Base-by-base conservation (phyloP, 1,140 invertebrate genomes). In the Anoplophora glabripennis region DNA sequence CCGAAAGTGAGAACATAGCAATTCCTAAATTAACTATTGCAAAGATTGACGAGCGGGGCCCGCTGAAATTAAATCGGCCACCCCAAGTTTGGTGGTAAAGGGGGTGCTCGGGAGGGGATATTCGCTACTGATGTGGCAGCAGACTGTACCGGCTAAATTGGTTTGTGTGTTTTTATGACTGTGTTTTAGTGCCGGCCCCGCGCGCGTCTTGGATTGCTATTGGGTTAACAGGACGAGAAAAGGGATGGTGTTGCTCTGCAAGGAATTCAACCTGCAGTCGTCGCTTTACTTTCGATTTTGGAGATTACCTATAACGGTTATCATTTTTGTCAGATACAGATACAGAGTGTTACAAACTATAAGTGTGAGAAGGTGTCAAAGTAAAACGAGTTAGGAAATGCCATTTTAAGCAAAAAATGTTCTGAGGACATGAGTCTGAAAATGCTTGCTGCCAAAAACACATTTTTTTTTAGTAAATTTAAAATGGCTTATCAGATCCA, bases 91-190 rank as follows among this genome's bases (percentile, higher is more conserved):
- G 28, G 61, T 15, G 37, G 57, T 15, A 55, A 53, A 46, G 42
- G 60, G 40, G 44, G 33, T 40, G 38, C 40, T 46, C 36, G 55
- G 53, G 53, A 58, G 64, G 52, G 38, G 52, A 54, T 54, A 54
- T 54, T 44, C 52, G 52, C 52, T 33, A 54, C 52, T 44, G 52
- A 44, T 40, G 41, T 60, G 64, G 63, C 66, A 68, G 66, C 68
- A 68, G 64, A 68, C 68, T 70, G 68, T 70, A 70, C 66, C 60
- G 61, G 66, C 68, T 73, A 73, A 73, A 73, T 73, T 73, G 72
- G 72, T 73, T 73, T 73, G 72, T 72, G 72, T 73, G 72, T 73
- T 73, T 73, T 73, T 73, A 73, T 72, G 72, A 73, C 72, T 68
- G 72, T 72, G 72, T 73, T 73, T 73, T 73, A 73, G 70, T 73